phyloP scores from a whole-genome alignment of 2,113 vertebrate genomes.

The Saccopteryx leptura region DNA sequence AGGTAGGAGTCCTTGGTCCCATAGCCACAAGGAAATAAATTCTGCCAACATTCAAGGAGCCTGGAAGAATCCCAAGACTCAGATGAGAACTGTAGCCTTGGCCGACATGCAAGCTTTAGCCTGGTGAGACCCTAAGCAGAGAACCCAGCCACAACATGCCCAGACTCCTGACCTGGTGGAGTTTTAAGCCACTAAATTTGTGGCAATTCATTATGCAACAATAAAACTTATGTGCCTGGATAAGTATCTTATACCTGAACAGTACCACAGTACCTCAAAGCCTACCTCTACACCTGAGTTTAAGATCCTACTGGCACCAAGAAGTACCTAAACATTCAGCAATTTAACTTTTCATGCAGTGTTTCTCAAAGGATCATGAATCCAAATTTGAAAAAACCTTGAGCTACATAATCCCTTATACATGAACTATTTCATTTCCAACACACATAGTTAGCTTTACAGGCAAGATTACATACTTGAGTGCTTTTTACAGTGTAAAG shows the following conservation, averaged over 20 bases:
- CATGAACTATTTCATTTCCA: constrained; percentile 62
- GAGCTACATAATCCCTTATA: constrained; percentile 65
- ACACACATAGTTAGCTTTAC: constrained; percentile 59
- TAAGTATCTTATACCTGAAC: neutral
- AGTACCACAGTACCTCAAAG: neutral
- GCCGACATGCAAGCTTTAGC: neutral
- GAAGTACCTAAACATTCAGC: neutral
- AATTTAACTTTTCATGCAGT: constrained; percentile 24
- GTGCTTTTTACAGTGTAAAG: constrained; percentile 64
- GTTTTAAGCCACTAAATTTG: constrained; percentile 35
- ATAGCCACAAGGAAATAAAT: neutral
- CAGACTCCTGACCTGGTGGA: neutral
- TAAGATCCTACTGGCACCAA: constrained; percentile 20
- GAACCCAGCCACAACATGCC: neutral
- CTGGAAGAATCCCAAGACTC: neutral
- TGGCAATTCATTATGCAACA: neutral
- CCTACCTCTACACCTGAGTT: neutral
- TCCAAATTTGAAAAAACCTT: constrained; percentile 59
- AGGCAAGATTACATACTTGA: constrained; percentile 60
- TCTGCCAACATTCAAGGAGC: neutral
- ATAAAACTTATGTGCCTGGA: constrained; percentile 17
- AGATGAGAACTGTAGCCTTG: neutral
- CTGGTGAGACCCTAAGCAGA: neutral
- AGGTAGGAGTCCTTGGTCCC: neutral
- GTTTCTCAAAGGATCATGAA: constrained; percentile 55